A percentile compares a stretch with the other conserved stretches of the same genome.
These are phyloP conservation scores for Palythoa grandiflora DNA, from an alignment of 92 coral and sea anemone species.

Conservation along the genomic window DNA sequence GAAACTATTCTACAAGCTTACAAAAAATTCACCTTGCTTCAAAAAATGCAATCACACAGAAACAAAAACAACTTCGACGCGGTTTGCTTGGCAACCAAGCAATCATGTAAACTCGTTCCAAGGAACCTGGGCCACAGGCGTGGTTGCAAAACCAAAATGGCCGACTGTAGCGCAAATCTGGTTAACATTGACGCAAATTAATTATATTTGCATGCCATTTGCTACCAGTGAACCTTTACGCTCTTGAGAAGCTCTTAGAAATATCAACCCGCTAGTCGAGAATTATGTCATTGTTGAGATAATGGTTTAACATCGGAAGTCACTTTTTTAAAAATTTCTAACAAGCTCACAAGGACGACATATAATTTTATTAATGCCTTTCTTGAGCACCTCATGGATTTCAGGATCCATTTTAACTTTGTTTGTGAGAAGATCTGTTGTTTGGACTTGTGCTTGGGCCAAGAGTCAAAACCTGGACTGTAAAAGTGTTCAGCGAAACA, in stretches of 20 bases:
- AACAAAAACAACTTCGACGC: neutral
- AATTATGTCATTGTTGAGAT: neutral
- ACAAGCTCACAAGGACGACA: neutral
- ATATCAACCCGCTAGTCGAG: too few species aligned
- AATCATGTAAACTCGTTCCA: constrained; percentile 7
- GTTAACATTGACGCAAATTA: neutral
- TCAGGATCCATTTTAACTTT: constrained; percentile 34
- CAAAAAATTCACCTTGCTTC: neutral
- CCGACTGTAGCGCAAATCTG: neutral
- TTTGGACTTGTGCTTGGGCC: neutral
- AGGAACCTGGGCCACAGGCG: neutral
- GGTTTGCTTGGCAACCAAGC: constrained; percentile 40
- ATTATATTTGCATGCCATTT: too few species aligned
- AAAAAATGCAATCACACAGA: neutral
- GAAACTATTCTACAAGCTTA: neutral
- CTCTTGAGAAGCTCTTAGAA: too few species aligned
- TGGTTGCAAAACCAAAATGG: constrained; percentile 14
- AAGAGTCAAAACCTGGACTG: neutral
- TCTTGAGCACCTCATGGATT: constrained; percentile 37
- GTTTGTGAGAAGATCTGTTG: constrained; percentile 17
- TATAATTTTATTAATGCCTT: neutral
- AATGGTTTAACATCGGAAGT: neutral
- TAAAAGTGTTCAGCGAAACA: neutral
- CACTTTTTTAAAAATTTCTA: too few species aligned
- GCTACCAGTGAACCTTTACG: too few species aligned